phyloP scores from a whole-genome alignment of 2,888 invertebrate species.

The Melipona bicolor region DNA sequence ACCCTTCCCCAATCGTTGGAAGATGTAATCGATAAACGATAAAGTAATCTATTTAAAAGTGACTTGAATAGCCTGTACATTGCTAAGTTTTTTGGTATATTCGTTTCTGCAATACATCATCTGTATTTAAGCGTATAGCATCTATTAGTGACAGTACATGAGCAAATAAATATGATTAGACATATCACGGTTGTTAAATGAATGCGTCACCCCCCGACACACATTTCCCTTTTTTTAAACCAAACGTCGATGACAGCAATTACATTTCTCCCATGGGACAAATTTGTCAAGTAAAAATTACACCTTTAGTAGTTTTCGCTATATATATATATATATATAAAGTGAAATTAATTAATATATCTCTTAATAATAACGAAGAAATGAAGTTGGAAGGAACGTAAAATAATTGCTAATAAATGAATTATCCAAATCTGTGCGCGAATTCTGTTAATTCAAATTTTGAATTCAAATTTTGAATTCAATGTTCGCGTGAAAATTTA shows the following conservation, averaged over 20 bases:
- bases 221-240: too few species aligned
- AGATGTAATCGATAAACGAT: slow-evolving; percentile 76
- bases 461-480: too few species aligned
- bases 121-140: slow-evolving; percentile 83
- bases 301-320: too few species aligned
- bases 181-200: slow-evolving; percentile 56
- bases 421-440: too few species aligned
- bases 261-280: neutral
- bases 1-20: slow-evolving; percentile 69
- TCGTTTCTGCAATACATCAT: slow-evolving; percentile 81
- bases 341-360: too few species aligned
- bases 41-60: slow-evolving; percentile 77
- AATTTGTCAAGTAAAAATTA: too few species aligned
- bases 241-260: neutral
- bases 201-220: neutral
- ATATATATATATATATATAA: too few species aligned
- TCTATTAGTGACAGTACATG: slow-evolving; percentile 80
- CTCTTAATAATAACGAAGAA: too few species aligned
- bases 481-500: too few species aligned
- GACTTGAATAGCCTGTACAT: slow-evolving; percentile 81
- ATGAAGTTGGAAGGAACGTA: too few species aligned
- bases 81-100: slow-evolving; percentile 82
- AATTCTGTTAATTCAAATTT: too few species aligned
- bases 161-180: slow-evolving; percentile 83
- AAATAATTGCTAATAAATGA: too few species aligned